phyloP scores from a whole-genome alignment of 2,888 invertebrate species.

The Mesorhabditis belari region DNA sequence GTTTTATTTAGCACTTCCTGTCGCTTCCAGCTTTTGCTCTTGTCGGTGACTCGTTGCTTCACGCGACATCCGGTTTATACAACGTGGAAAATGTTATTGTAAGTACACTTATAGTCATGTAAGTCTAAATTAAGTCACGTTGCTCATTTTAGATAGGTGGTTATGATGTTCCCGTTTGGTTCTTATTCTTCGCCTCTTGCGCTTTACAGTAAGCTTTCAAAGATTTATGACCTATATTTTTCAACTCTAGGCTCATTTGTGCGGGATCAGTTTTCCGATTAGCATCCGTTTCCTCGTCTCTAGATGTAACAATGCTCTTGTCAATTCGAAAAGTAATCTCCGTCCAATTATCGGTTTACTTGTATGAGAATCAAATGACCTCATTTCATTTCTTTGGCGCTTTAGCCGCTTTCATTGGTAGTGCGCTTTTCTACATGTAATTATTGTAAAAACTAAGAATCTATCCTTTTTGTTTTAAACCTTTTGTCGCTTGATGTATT shows the following conservation, averaged over 20 bases:
- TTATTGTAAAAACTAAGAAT: too few species aligned
- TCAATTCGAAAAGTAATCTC: conserved; percentile 90
- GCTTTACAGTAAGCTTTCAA: conserved; percentile 29
- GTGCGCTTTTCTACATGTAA: conserved; percentile 59
- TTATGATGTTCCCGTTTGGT: conserved; percentile 65
- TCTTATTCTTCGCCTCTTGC: conserved; percentile 20
- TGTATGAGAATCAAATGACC: conserved; percentile 89
- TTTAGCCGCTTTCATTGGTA: conserved; percentile 79
- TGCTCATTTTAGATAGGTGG: conserved; percentile 55
- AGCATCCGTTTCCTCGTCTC: conserved; percentile 75
- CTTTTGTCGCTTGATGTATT: too few species aligned
- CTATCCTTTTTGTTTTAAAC: too few species aligned
- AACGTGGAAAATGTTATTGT: conserved; percentile 63
- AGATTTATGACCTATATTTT: neutral
- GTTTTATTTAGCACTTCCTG: conserved; percentile 67
- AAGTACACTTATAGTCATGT: neutral
- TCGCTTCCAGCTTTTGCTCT: conserved; percentile 82
- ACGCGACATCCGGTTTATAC: conserved; percentile 70
- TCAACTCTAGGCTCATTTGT: conserved; percentile 67
- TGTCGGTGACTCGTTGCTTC: conserved; percentile 70
- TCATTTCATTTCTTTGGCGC: conserved; percentile 84
- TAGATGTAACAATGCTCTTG: conserved; percentile 88
- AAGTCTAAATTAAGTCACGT: neutral
- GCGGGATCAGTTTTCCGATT: conserved; percentile 75
- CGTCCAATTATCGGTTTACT: conserved; percentile 81